Evolutionary conservation across 2,113 vertebrate genomes (phyloP).

Genomic region (Macroglossus sobrinus): DNA sequence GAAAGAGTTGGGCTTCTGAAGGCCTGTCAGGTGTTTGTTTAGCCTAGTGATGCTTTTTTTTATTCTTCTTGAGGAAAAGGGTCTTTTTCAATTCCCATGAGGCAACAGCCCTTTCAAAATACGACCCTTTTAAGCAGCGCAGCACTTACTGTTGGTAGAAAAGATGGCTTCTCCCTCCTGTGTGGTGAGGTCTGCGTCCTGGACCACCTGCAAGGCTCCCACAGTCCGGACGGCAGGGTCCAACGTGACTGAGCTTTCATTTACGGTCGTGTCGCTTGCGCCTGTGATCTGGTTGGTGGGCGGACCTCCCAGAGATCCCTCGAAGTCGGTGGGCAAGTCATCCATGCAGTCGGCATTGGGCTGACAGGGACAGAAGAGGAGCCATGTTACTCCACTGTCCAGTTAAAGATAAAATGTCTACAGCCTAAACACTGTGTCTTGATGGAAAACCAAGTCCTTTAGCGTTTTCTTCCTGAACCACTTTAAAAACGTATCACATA

Average conservation of each 20-base stretch:
- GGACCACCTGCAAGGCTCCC: constrained; percentile 86
- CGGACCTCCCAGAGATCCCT: constrained; percentile 88
- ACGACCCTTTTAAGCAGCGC: fast-evolving
- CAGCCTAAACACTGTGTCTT: neutral
- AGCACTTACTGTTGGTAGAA: constrained; percentile 90
- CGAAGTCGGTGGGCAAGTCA: constrained; percentile 92
- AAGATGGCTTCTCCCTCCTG: constrained; percentile 85
- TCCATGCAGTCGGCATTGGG: constrained; percentile 92
- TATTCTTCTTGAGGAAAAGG: neutral
- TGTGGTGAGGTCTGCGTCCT: constrained; percentile 81
- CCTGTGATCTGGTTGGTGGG: constrained; percentile 91
- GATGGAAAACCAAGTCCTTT: neutral
- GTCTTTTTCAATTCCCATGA: neutral
- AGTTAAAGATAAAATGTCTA: neutral
- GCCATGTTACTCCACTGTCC: neutral
- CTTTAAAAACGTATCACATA: neutral
- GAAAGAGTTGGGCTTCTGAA: neutral
- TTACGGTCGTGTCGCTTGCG: constrained; percentile 91
- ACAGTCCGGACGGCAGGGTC: constrained; percentile 85
- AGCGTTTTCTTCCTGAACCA: neutral
- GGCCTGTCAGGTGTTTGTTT: fast-evolving
- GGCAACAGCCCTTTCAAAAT: neutral
- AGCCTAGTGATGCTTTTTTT: neutral
- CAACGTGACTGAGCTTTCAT: constrained; percentile 92
- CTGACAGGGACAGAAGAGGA: constrained; percentile 76